Evolutionary conservation across 30 jellyfish, hydroid and myxozoan genomes (phyloP), one percentile per base, ranked within the genome.

Genomic region (Hydractinia echinata): DNA sequence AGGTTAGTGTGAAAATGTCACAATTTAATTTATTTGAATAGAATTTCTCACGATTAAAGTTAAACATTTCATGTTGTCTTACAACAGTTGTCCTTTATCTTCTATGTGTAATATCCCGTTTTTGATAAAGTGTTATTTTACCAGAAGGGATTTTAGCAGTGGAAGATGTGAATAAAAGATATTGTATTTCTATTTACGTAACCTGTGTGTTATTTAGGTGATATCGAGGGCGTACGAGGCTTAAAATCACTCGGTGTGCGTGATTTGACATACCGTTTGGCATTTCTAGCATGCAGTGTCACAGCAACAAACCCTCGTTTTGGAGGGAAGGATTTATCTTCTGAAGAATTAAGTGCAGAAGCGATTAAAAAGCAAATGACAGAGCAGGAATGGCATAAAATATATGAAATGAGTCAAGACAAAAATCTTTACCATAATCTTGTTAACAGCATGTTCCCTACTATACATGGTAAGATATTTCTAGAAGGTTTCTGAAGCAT

Each of bases 321-420:
- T 89, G 99, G 99, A 1, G 99, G 98, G 7, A 89, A 89, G 69
- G 99, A 95, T 67, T 69, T 90, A 9, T 82, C 97, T 15, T 90
- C 86, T 5, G 98, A 95, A 68, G 99, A 90, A 55, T 67, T 95
- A 98, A 89, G 97, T 0, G 98, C 98, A 4, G 99, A 95, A 62
- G 95, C 90, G 4, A 89, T 95, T n/a, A 90, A 92, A 76, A 90
- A 85, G 80, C 97, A 89, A 73, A 95, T 95, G 99, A 95, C 98
- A 4, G 98, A 95, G 15, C 94, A 89, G 55, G 99, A 95, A 82
- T 95, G 99, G 99, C 81, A 90, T 55, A 90, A 85, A 79, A 95
- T 95, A 10, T 95, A 95, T 81, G 98, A 89, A 54, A 95, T 95
- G 99, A 95, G 98, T 77, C 99, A 95, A 73, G 99, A 95, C 76